A percentile compares a stretch with the other conserved stretches of the same genome.
phyloP scores from a whole-genome alignment of 2,888 invertebrate species.

The Azorinus chamasolen region DNA sequence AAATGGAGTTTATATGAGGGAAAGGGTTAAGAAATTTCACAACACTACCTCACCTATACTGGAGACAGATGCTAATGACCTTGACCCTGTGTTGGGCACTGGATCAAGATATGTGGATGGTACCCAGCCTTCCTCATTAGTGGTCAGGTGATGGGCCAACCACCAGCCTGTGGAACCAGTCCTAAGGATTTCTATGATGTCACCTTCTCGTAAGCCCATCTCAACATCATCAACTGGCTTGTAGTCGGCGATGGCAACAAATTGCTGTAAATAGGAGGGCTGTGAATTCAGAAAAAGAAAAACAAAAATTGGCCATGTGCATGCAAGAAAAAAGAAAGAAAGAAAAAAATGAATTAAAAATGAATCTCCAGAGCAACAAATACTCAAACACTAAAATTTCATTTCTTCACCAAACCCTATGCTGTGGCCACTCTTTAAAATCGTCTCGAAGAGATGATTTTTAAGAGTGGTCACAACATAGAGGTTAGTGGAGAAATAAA shows the following conservation, averaged over 20 bases:
- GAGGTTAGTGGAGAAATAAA: too few relatives aligned
- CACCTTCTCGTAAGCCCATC: slow-evolving; percentile 96
- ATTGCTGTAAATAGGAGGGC: slow-evolving; percentile 89
- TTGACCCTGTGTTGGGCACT: slow-evolving; percentile 63
- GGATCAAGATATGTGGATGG: slow-evolving; percentile 94
- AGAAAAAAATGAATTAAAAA: slow-evolving; percentile 6
- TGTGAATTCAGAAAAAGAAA: slow-evolving; percentile 43
- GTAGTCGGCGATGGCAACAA: slow-evolving; percentile 96
- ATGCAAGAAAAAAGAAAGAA: background rate
- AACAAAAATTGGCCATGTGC: background rate
- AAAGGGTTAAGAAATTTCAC: too few relatives aligned
- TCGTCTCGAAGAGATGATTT: too few relatives aligned
- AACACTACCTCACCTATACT: slow-evolving; percentile 69
- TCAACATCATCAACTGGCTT: slow-evolving; percentile 96
- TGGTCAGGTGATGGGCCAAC: slow-evolving; percentile 93
- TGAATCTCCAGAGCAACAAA: too few relatives aligned
- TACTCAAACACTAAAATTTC: too few relatives aligned
- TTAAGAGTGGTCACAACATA: too few relatives aligned
- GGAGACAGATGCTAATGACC: slow-evolving; percentile 71
- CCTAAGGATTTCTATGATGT: slow-evolving; percentile 95
- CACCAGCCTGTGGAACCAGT: slow-evolving; percentile 98
- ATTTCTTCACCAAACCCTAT: too few relatives aligned
- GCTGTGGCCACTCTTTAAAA: too few relatives aligned
- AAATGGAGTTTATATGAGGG: too few relatives aligned
- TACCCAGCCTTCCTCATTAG: slow-evolving; percentile 93